Evolutionary conservation across 2,888 invertebrate genomes (phyloP), one percentile per base, ranked within the genome.

Genomic region (Eledona agricola): DNA sequence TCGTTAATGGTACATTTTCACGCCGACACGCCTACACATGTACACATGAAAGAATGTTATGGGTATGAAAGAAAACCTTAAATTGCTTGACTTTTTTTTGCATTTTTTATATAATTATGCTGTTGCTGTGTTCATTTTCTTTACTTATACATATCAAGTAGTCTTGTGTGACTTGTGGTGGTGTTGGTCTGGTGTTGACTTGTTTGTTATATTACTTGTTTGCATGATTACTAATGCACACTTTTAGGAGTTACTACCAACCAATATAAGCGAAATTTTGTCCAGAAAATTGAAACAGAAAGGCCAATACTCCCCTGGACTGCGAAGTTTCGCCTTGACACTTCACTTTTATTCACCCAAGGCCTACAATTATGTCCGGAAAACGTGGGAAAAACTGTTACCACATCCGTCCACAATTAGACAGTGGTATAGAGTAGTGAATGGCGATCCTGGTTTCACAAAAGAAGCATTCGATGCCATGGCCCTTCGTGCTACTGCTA

Each of bases 291-390:
- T 5, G 3, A 32, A 3, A 32, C 4, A 6, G 19, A 15, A 15
- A 4, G 32, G 32, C 2, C 16, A 4, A 3, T 32, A 32, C 16
- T 5, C 32, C 1, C 7, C 13, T 15, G 32, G 16, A 16, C 4
- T 32, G 5, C 12, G 17, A 32, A 5, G 4, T 0, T 29, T 43
- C 3, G 28, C 29, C 4, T 16, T 19, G n/a, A 37, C 22, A 20
- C 22, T 37, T 15, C 9, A 29, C 29, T 20, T 0, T 43, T 29
- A n/a, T n/a, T n/a, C n/a, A n/a, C n/a, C n/a, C n/a, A n/a, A n/a
- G n/a, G n/a, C n/a, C n/a, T n/a, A n/a, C 9, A 12, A 19, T 15
- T 43, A 6, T n/a, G 29, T 43, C 3, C 0, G 43, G 11, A 29
- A 31, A 43, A 16, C 13, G 9, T 31, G 13, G 13, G 11, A 15